These are phyloP conservation scores for Ypsolopha sequella DNA, from an alignment of 2,888 invertebrate genomes.

Conservation along the genomic window DNA sequence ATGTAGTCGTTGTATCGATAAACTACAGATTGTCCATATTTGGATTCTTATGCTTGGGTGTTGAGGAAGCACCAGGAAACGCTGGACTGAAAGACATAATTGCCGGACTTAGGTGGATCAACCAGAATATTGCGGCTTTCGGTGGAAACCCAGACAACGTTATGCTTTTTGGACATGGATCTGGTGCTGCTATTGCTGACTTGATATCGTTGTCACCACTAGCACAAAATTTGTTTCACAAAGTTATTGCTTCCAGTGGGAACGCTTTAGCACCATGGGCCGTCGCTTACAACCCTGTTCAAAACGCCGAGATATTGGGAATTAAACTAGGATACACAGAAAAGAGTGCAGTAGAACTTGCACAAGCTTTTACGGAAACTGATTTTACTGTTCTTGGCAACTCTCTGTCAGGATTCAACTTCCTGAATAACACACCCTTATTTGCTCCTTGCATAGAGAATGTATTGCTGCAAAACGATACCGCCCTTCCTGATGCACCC, in stretches of 20 bases:
- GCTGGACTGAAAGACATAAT: constrained; percentile 88
- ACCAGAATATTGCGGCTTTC: constrained; percentile 78
- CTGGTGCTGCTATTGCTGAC: constrained; percentile 75
- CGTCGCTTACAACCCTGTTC: constrained; percentile 45
- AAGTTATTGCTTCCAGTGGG: constrained; percentile 50
- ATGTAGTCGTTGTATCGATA: constrained; percentile 74
- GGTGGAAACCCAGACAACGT: constrained; percentile 83
- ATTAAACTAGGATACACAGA: constrained; percentile 31
- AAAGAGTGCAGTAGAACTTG: constrained; percentile 28
- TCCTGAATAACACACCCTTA: constrained; percentile 40
- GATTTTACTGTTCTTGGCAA: constrained; percentile 24
- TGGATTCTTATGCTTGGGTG: constrained; percentile 75
- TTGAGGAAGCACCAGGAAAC: constrained; percentile 79
- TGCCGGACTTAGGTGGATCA: constrained; percentile 81
- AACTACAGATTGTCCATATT: constrained; percentile 82
- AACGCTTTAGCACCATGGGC: constrained; percentile 56
- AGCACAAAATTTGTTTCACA: constrained; percentile 34
- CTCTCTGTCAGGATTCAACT: constrained; percentile 29
- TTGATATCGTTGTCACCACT: constrained; percentile 41
- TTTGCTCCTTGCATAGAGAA: constrained; percentile 58
- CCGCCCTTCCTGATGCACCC: constrained; percentile 39
- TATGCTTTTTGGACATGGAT: constrained; percentile 84
- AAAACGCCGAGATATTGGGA: constrained; percentile 34
- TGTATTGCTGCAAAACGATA: constrained; percentile 20
- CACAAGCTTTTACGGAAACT: constrained; percentile 25